Conservation (phyloP, 2,797 vertebrate genomes). For the Vespertilio murinus region DNA sequence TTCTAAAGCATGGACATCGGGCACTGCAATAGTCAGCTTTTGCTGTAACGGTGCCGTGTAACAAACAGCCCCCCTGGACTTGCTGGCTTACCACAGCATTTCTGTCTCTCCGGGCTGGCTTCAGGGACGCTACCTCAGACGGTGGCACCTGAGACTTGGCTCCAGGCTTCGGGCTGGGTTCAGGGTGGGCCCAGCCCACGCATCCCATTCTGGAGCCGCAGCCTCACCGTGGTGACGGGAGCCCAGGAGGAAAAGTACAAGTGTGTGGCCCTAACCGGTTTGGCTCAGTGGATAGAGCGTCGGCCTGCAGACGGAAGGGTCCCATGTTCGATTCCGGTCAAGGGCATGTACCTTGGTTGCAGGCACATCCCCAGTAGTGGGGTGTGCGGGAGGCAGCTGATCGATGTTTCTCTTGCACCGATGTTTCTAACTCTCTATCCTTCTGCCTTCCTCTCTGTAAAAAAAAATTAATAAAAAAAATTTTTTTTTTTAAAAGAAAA, state of each 20-base stretch:
- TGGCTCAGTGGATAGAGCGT: too few relatives aligned
- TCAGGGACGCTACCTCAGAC: neutral
- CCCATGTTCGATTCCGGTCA: too few relatives aligned
- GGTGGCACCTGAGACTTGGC: neutral
- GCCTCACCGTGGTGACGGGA: neutral
- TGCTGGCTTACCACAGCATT: accelerated
- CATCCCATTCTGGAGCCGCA: neutral
- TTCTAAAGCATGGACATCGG: neutral
- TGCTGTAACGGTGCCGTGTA: accelerated
- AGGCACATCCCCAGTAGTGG: too few relatives aligned
- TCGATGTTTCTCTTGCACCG: too few relatives aligned
- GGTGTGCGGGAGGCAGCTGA: too few relatives aligned
- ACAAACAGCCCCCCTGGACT: neutral
- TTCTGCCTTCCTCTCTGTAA: too few relatives aligned
- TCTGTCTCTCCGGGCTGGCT: neutral
- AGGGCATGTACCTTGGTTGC: too few relatives aligned
- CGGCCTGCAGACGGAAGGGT: too few relatives aligned
- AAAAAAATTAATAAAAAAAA: too few relatives aligned
- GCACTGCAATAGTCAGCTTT: neutral
- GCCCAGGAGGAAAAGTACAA: neutral
- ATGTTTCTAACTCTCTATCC: too few relatives aligned
- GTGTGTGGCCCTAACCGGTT: accelerated
- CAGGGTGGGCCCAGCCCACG: accelerated
- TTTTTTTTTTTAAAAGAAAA: neutral
- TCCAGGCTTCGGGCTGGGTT: neutral